phyloP scores from a whole-genome alignment of 2,888 invertebrate genomes.

The Oligia fasciuncula region DNA sequence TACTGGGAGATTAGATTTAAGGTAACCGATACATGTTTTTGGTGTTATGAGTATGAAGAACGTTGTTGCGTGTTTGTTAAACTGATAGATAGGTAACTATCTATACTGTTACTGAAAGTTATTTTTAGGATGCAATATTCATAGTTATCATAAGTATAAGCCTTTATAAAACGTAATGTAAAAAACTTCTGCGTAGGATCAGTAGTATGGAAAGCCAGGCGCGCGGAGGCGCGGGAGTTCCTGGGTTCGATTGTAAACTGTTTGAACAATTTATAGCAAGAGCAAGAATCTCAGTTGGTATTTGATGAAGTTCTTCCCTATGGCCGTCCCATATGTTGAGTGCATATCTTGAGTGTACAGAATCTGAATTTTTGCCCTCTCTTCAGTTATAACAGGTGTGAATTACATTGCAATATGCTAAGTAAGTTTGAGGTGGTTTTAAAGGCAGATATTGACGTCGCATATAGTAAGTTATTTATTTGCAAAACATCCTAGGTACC shows the following conservation, averaged over 20 bases:
- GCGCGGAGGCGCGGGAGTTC: background rate
- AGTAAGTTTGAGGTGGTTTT: background rate
- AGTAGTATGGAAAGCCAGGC: background rate
- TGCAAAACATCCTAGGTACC: slow-evolving; percentile 21
- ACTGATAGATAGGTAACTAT: background rate
- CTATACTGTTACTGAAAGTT: background rate
- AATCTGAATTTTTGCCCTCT: background rate
- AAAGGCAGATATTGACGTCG: background rate
- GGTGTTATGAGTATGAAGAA: slow-evolving; percentile 16
- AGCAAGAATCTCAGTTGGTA: background rate
- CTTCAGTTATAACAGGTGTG: background rate
- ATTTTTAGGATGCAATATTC: background rate
- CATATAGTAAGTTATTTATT: slow-evolving; percentile 17
- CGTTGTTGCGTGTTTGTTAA: slow-evolving; percentile 1
- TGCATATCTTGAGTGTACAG: too few species aligned
- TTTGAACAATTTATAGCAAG: background rate
- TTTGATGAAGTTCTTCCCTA: background rate
- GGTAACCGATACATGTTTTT: background rate
- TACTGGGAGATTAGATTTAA: slow-evolving; percentile 23
- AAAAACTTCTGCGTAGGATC: background rate
- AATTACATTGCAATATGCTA: background rate
- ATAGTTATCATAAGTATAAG: too few species aligned
- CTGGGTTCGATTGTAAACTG: background rate
- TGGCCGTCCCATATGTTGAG: too few species aligned
- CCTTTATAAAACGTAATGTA: too few species aligned